Evolutionary conservation across 2,888 invertebrate species (phyloP), one percentile per base, ranked within the genome.

Genomic region (Phania funesta): DNA sequence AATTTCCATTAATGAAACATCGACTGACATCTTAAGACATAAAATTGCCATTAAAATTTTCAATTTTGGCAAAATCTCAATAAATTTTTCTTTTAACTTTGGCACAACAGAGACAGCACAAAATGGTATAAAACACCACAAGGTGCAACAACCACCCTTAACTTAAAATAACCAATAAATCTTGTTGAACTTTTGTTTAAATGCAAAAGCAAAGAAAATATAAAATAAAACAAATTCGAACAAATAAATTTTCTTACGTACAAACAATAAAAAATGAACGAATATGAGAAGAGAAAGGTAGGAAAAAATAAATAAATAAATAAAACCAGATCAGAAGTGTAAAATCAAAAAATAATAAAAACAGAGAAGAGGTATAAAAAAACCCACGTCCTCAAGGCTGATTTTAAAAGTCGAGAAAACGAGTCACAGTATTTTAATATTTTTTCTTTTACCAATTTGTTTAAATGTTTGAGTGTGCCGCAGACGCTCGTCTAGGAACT

Each of bases 131-230:
- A 11, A 75, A 58, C 65, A 13, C 46, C 56, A 75, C 24, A 46
- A 52, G 7, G 29, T 9, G 9, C 2, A 3, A 7, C 44, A 70
- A 77, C 54, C 71, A 77, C 76, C 77, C 64, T 77, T 70, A 77
- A 82, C 73, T 82, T 74, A 35, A 77, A 73, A 82, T 77, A 68
- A 68, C 35, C 77, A 82, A 82, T 82, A 82, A 82, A 82, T 82
- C 77, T 77, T 74, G 68, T 82, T 82, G 68, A 77, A 62, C 75
- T 71, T 71, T 50, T 50, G 38, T 70, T 56, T 58, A 65, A 80
- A 58, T 48, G 22, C 18, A 50, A 35, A 65, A 54, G 48, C 13
- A 35, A 35, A 35, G 2, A 7, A 2, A 7, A 35, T 2, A 35
- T 9, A 9, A 35, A 35, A 9, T 5, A 5, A n/a, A 22, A 41